phyloP scores from a whole-genome alignment of 2,888 invertebrate species.

The Galerucella pusilla region DNA sequence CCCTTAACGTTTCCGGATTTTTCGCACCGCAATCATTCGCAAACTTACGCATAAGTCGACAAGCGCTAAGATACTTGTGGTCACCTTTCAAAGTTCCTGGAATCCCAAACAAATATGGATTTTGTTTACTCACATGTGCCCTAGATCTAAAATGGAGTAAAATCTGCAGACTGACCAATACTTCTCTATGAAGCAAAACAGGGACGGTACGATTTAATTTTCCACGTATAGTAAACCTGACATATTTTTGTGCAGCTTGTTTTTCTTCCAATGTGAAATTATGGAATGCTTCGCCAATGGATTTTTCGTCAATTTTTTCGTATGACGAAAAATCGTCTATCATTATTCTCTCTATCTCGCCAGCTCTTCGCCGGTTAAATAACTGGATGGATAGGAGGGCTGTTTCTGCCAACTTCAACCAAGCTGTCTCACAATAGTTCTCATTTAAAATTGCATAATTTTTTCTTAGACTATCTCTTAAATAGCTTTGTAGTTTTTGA shows the following conservation, averaged over 20 bases:
- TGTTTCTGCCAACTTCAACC: slow-evolving; percentile 22
- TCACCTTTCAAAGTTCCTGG: slow-evolving; percentile 18
- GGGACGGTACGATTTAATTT: slow-evolving; percentile 26
- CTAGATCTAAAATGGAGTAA: slow-evolving; percentile 16
- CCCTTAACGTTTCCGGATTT: not conserved
- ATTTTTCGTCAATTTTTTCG: slow-evolving; percentile 21
- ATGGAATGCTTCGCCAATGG: slow-evolving; percentile 19
- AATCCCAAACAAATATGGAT: slow-evolving; percentile 22
- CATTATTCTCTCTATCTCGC: slow-evolving; percentile 22
- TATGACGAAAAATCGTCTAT: slow-evolving; percentile 19
- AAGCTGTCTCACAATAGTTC: slow-evolving; percentile 23
- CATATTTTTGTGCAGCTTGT: slow-evolving; percentile 22
- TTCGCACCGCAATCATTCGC: slow-evolving; percentile 9
- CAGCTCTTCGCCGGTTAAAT: slow-evolving; percentile 28
- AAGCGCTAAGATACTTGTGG: not conserved
- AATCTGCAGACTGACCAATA: slow-evolving; percentile 26
- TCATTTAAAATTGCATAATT: slow-evolving; percentile 21
- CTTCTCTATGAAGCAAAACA: slow-evolving; percentile 19
- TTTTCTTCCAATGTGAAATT: slow-evolving; percentile 20
- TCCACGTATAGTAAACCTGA: slow-evolving; percentile 22
- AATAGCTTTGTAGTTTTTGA: slow-evolving; percentile 21
- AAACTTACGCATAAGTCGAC: slow-evolving; percentile 8
- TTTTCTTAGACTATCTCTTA: slow-evolving; percentile 19
- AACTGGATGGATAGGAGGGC: slow-evolving; percentile 21
- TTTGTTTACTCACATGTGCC: slow-evolving; percentile 16